Conservation (phyloP, 2,797 vertebrate species). For the Enteromius thamalakanensis region DNA sequence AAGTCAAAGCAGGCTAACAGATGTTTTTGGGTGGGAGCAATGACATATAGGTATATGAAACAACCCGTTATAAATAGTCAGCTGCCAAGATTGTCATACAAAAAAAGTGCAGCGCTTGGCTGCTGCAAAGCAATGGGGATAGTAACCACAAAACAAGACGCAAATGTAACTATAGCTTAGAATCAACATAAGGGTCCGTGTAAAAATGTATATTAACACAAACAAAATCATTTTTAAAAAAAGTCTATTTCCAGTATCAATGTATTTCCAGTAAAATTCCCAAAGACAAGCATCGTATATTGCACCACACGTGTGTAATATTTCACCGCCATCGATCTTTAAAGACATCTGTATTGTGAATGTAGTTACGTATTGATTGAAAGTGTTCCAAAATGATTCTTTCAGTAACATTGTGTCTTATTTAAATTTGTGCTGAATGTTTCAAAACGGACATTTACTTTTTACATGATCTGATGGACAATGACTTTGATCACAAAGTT, state of each 20-base stretch:
- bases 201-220: constrained; percentile 46
- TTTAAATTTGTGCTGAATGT: constrained; percentile 62
- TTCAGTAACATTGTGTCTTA: constrained; percentile 61
- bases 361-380: constrained; percentile 58
- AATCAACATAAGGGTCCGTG: constrained; percentile 40
- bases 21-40: constrained; percentile 40
- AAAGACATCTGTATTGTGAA: constrained; percentile 58
- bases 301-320: constrained; percentile 48
- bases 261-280: constrained; percentile 49
- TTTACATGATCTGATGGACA: constrained; percentile 55
- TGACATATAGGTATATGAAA: constrained; percentile 19
- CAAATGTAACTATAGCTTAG: constrained; percentile 26
- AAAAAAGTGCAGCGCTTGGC: constrained; percentile 19
- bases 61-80: constrained; percentile 16
- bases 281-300: constrained; percentile 58
- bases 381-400: constrained; percentile 66
- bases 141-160: constrained; percentile 21
- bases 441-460: constrained; percentile 57
- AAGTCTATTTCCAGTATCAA: constrained; percentile 36
- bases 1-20: constrained; percentile 45
- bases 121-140: constrained; percentile 25
- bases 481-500: constrained; percentile 56
- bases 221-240: background rate
- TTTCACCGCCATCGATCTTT: constrained; percentile 41
- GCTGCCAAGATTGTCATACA: constrained; percentile 27